Evolutionary conservation across 1,140 invertebrate genomes (phyloP).

Genomic region (Macrobrachium rosenbergii): DNA sequence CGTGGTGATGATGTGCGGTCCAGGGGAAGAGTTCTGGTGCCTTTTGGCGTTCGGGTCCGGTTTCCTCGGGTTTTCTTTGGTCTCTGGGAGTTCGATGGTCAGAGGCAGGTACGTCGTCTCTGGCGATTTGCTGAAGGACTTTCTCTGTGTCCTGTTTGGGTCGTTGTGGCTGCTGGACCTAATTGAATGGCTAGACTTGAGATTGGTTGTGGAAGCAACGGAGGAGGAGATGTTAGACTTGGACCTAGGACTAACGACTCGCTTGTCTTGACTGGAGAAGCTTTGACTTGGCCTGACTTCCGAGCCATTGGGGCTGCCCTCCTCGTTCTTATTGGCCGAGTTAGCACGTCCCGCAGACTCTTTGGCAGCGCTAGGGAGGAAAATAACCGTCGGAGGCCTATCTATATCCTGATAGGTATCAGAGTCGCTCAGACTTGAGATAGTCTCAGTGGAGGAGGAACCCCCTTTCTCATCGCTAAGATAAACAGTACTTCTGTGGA

Average conservation of each 20-base stretch:
- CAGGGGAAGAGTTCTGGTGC: neutral
- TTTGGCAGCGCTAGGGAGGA: conserved; percentile 10
- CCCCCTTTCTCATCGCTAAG: neutral
- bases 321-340: neutral
- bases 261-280: neutral
- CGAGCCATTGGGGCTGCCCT: neutral
- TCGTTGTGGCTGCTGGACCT: neutral
- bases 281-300: neutral
- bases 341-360: neutral
- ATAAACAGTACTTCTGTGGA: conserved; percentile 53
- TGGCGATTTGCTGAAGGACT: conserved; percentile 4
- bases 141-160: neutral
- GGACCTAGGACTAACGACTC: neutral
- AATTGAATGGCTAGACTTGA: neutral
- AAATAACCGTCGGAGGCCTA: conserved; percentile 38
- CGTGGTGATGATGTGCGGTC: conserved; percentile 49
- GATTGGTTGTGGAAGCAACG: neutral
- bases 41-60: neutral
- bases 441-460: neutral
- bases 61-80: conserved; percentile 5
- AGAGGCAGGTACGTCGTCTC: conserved; percentile 20
- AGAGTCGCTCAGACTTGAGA: conserved; percentile 23
- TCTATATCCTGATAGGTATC: conserved; percentile 44
- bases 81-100: conserved; percentile 49
- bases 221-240: conserved; percentile 4